phyloP scores from a whole-genome alignment of 2,888 invertebrate genomes.

The Tetranychus piercei region DNA sequence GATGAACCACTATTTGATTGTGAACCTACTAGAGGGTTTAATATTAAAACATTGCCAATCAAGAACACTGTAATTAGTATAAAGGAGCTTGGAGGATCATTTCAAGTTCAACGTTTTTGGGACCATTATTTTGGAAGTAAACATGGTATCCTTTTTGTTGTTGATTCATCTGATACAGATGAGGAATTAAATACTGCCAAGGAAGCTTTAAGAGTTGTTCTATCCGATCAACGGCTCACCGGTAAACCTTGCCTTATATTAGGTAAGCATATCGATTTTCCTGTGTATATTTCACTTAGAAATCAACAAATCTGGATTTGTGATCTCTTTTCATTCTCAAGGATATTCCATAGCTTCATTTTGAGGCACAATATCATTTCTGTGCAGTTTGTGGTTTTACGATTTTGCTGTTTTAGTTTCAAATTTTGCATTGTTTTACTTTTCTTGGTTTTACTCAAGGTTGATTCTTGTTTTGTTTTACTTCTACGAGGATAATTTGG shows the following conservation, averaged over 20 bases:
- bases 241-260: slow-evolving; percentile 25
- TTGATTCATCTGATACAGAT: slow-evolving; percentile 23
- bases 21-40: slow-evolving; percentile 27
- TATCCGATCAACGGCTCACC: slow-evolving; percentile 23
- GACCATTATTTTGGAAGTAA: slow-evolving; percentile 26
- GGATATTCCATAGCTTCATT: too few relatives aligned
- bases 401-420: neutral
- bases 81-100: slow-evolving; percentile 27
- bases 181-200: slow-evolving; percentile 21
- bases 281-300: neutral
- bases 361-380: too few relatives aligned
- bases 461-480: too few relatives aligned
- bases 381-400: neutral
- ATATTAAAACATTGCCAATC: slow-evolving; percentile 27
- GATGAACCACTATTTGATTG: slow-evolving; percentile 22
- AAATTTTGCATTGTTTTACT: neutral
- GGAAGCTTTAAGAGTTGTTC: slow-evolving; percentile 22
- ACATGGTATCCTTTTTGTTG: slow-evolving; percentile 26
- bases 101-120: slow-evolving; percentile 26
- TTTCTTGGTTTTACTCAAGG: neutral
- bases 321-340: too few relatives aligned
- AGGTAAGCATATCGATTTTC: slow-evolving; percentile 1
- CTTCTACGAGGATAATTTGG: too few relatives aligned
- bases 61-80: slow-evolving; percentile 26
- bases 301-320: slow-evolving; percentile 14